Conservation (phyloP, 2,113 vertebrate genomes). For the Edolisoma coerulescens region DNA sequence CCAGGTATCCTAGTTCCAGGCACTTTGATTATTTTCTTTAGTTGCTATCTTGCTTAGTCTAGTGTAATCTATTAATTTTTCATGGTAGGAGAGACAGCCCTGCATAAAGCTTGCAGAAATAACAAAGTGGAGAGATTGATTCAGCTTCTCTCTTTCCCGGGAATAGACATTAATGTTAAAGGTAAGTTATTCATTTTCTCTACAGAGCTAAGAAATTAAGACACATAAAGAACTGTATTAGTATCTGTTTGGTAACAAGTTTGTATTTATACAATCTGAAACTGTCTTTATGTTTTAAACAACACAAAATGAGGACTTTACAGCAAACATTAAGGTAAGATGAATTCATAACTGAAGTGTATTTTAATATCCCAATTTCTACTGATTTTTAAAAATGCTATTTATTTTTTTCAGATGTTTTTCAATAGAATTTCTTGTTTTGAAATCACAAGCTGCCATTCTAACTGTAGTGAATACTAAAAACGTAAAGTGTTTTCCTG, state of each 20-base stretch:
- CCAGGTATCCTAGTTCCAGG: constrained; percentile 68
- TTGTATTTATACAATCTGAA: neutral
- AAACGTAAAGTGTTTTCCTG: neutral
- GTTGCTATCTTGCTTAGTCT: constrained; percentile 70
- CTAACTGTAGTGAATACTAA: neutral
- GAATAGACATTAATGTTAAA: constrained; percentile 88
- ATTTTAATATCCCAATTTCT: neutral
- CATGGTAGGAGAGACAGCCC: constrained; percentile 82
- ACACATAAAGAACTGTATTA: neutral
- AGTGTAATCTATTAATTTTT: constrained; percentile 77
- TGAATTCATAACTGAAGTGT: neutral
- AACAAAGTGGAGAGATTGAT: constrained; percentile 91
- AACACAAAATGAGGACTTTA: neutral
- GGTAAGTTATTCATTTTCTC: constrained; percentile 79
- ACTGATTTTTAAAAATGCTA: neutral
- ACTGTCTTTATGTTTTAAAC: neutral
- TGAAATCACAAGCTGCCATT: neutral
- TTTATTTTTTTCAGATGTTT: neutral
- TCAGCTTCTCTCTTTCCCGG: constrained; percentile 83
- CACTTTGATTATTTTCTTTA: constrained; percentile 75
- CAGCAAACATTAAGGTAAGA: neutral
- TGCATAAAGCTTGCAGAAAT: constrained; percentile 90
- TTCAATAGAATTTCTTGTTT: neutral
- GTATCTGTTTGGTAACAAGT: neutral
- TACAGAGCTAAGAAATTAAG: neutral